Base-by-base conservation (phyloP, 2,888 invertebrate species). In the Exephanes ischioxanthus region DNA sequence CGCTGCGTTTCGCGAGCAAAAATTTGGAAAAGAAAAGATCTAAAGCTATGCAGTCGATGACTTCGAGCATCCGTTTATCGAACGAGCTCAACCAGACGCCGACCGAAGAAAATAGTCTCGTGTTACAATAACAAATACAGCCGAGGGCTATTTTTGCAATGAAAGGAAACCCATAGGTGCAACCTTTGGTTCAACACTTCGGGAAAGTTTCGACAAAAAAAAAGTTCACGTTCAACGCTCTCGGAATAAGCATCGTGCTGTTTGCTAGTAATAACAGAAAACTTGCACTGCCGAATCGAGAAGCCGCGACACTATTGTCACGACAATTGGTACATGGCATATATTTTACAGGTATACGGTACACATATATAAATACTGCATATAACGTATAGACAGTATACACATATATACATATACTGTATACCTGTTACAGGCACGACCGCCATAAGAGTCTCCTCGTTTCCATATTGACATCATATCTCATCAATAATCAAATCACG, bases 381-480 rank as follows among this genome's bases (percentile, higher is more conserved):
- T 26, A 26, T 26, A 26, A 26, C 26, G 2, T 41, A 41, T 41
- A 41, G 26, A 26, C 26, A 26, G 26, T 41, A 4, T 45, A 45
- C 0, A 16, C 1, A 45, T 16, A 45, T 45, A 16, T 45, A 45
- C 0, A 16, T 16, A 45, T 1, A 45, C 16, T 22, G 26, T 7
- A 16, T 30, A 2, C 41, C 9, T 41, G 41, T 1, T 41, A 41
- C 2, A 41, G 41, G 14, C 33, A 63, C n/a, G n/a, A 6, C 4
- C 22, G 76, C 11, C 4, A 26, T n/a, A 2, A 41, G 7, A 7
- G 70, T 71, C n/a, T 33, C 26, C 30, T 5, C n/a, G 16, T 70
- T 70, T 7, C 26, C 26, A 14, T 37, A 73, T 61, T 67, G 37
- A 75, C 37, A 51, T 33, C 14, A 22, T 6, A 66, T 22, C 51